Conservation (phyloP, 2,113 vertebrate species). For the Caretta caretta region DNA sequence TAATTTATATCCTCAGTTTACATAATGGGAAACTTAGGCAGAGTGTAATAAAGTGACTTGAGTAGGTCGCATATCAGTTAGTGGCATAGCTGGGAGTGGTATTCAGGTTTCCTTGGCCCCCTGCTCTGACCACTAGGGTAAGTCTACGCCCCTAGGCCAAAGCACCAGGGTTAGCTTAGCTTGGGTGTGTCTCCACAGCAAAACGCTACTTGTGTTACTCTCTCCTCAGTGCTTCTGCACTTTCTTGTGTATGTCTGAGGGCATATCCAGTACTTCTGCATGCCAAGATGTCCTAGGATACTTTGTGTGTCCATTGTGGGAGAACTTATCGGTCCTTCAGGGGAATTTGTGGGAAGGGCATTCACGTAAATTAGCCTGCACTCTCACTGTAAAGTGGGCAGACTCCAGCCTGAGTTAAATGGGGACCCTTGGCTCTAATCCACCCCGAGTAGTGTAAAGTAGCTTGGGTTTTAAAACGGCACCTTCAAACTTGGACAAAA, state of each 20-base stretch:
- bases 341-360: not conserved
- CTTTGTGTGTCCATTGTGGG: too few species aligned
- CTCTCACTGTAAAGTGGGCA: not conserved
- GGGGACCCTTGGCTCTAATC: not conserved
- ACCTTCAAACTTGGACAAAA: not conserved
- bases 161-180: too few species aligned
- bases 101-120: not conserved
- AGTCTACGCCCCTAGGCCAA: too few species aligned
- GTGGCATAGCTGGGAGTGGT: not conserved
- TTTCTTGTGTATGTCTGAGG: too few species aligned
- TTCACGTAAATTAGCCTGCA: not conserved
- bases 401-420: not conserved
- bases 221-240: too few species aligned
- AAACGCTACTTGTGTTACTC: too few species aligned
- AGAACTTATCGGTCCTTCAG: too few species aligned
- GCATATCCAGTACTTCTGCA: too few species aligned
- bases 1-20: not conserved
- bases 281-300: too few species aligned
- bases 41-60: not conserved
- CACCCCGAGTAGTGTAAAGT: not conserved
- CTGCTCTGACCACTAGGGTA: not conserved
- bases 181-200: too few species aligned
- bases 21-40: not conserved
- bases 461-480: not conserved
- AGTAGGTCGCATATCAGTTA: not conserved